These are phyloP conservation scores for Neogale vison DNA, from an alignment of 2,113 vertebrate genomes.

Conservation along the genomic window DNA sequence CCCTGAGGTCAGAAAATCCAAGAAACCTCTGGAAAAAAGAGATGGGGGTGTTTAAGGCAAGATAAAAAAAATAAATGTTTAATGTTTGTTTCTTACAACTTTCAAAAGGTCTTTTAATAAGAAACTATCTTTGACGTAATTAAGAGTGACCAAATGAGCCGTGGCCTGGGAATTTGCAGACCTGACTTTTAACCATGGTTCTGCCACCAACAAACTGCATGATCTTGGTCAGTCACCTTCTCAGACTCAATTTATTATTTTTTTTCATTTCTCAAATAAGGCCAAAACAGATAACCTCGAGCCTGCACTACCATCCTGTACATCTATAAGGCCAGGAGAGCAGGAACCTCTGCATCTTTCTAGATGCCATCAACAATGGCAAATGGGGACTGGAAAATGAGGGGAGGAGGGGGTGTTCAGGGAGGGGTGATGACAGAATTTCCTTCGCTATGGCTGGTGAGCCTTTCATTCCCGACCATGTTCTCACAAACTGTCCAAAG, in stretches of 20 bases:
- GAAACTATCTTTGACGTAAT: too few relatives aligned
- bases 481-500: not conserved
- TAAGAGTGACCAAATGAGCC: too few relatives aligned
- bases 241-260: not conserved
- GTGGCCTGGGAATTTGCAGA: too few relatives aligned
- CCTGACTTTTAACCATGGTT: not conserved
- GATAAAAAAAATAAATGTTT: not conserved
- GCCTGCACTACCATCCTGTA: not conserved
- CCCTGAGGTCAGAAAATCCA: not conserved
- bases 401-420: not conserved
- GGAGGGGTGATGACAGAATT: not conserved
- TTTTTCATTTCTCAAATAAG: not conserved
- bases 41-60: not conserved
- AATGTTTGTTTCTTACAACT: too few relatives aligned
- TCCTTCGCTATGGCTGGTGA: not conserved
- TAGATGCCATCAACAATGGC: not conserved
- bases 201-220: not conserved
- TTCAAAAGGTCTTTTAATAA: too few relatives aligned
- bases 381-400: not conserved
- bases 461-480: not conserved
- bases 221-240: not conserved
- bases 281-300: not conserved
- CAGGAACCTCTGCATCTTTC: not conserved
- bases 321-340: not conserved
- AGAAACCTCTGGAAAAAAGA: conserved; percentile 51